Evolutionary conservation across 2,113 vertebrate genomes (phyloP).

Genomic region (Xyrauchen texanus): DNA sequence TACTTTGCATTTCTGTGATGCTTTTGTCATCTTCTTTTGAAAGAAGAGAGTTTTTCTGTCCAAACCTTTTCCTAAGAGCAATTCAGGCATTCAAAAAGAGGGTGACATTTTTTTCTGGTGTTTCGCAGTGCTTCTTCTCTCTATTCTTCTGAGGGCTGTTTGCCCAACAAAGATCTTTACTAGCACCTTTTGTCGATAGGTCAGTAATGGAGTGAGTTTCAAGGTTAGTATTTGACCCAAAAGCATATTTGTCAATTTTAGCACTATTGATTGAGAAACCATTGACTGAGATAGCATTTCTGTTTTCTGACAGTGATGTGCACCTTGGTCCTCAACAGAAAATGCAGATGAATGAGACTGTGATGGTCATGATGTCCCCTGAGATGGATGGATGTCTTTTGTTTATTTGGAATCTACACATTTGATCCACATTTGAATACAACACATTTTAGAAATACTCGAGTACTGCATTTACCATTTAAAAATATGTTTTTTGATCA

Average conservation of each 20-base stretch:
- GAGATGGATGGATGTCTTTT: constrained; percentile 7
- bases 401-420: constrained; percentile 59
- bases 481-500: too few relatives aligned
- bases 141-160: constrained; percentile 77
- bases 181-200: not conserved
- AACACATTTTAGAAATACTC: too few relatives aligned
- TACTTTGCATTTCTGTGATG: constrained; percentile 85
- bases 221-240: constrained; percentile 4
- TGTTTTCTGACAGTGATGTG: constrained; percentile 8
- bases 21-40: constrained; percentile 54
- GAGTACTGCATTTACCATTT: too few relatives aligned
- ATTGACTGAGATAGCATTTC: constrained; percentile 4
- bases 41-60: constrained; percentile 85
- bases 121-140: constrained; percentile 83
- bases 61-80: constrained; percentile 83
- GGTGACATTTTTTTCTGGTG: constrained; percentile 30
- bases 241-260: too few relatives aligned
- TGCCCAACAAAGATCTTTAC: not conserved
- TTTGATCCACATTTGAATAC: constrained; percentile 48
- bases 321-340: constrained; percentile 9
- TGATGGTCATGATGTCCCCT: constrained; percentile 13
- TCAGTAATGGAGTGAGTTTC: constrained; percentile 1
- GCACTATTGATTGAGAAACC: not conserved
- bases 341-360: not conserved
- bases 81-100: not conserved